These are phyloP conservation scores for Corapipo altera DNA, from an alignment of 2,113 vertebrate genomes.

Conservation along the genomic window DNA sequence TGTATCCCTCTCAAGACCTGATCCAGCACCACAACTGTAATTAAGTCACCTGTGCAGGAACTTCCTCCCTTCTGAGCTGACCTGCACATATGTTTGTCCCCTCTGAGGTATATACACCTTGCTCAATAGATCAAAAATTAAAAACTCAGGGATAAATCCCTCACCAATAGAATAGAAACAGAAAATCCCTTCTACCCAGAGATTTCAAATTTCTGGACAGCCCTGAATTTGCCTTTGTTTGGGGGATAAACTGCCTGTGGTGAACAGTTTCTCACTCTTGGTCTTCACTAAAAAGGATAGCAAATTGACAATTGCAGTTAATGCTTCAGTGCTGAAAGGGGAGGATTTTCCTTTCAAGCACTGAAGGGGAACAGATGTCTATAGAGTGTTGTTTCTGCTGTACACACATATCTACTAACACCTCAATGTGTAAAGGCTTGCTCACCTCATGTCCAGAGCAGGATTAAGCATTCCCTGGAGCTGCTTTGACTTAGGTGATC, in stretches of 20 bases:
- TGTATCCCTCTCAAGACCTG: not conserved
- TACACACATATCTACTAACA: not conserved
- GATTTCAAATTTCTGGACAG: not conserved
- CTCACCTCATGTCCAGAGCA: not conserved
- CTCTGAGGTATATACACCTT: not conserved
- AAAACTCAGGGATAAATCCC: not conserved
- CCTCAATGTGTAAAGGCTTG: not conserved
- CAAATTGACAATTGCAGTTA: not conserved
- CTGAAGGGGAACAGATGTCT: not conserved
- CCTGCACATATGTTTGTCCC: rapidly evolving
- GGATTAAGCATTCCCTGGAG: not conserved
- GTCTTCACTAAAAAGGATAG: not conserved
- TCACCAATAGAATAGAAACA: not conserved
- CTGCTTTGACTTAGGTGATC: not conserved
- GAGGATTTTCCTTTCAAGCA: not conserved
- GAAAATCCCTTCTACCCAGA: not conserved
- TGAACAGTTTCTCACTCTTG: not conserved
- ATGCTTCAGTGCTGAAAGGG: not conserved
- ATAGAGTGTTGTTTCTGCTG: not conserved
- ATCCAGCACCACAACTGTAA: not conserved
- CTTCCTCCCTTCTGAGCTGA: not conserved
- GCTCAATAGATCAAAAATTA: not conserved
- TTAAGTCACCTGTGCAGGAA: not conserved
- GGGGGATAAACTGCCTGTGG: not conserved
- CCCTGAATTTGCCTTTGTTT: not conserved